These are phyloP conservation scores for Drosophila kanekoi DNA, from an alignment of 2,888 invertebrate genomes.

Conservation along the genomic window DNA sequence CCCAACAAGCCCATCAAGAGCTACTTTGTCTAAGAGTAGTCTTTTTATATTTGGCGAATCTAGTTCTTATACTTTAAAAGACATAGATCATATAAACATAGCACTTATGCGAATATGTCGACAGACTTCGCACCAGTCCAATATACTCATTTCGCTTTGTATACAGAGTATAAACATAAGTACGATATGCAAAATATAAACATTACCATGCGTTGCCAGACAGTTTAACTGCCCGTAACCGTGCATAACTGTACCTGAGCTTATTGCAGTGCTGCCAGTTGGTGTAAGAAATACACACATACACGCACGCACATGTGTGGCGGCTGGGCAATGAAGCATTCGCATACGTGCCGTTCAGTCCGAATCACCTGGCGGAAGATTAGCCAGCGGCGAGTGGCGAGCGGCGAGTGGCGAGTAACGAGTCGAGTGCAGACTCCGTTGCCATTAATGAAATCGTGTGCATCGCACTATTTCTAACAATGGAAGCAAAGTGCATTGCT, in stretches of 20 bases:
- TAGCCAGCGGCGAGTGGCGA: neutral
- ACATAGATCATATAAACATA: too few relatives aligned
- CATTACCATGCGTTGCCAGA: constrained; percentile 14
- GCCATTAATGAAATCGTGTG: constrained; percentile 27
- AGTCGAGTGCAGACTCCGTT: constrained; percentile 11
- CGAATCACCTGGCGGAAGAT: constrained; percentile 2
- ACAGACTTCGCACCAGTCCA: neutral
- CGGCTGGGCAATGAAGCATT: constrained; percentile 7
- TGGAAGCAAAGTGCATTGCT: constrained; percentile 53
- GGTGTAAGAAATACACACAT: neutral
- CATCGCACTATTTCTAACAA: constrained; percentile 31
- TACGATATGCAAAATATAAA: constrained; percentile 16
- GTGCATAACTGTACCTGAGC: constrained; percentile 15
- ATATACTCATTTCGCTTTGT: neutral
- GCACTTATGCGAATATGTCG: too few relatives aligned
- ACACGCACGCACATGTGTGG: neutral
- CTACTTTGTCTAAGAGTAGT: too few relatives aligned
- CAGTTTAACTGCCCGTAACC: constrained; percentile 16
- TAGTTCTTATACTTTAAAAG: too few relatives aligned
- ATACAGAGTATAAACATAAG: neutral
- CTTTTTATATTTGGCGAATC: too few relatives aligned
- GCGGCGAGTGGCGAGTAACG: constrained; percentile 4
- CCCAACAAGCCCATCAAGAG: too few relatives aligned
- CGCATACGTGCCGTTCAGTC: constrained; percentile 21
- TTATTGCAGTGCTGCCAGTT: constrained; percentile 5